Base-by-base conservation (phyloP, 2,113 vertebrate genomes). In the Hippocampus comes region DNA sequence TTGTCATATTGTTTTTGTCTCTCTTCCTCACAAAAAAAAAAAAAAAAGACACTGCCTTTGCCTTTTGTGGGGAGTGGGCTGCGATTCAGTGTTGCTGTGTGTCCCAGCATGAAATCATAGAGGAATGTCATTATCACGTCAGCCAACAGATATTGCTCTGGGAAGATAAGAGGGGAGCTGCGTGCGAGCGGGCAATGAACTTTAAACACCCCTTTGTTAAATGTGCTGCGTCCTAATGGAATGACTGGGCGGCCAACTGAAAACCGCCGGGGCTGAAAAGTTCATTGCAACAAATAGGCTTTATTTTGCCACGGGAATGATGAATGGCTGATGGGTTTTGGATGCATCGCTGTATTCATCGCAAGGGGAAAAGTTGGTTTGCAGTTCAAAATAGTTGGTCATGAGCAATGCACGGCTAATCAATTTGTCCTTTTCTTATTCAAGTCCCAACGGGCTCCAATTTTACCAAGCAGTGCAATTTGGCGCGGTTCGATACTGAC, bases 121-220 rank as follows among this genome's bases (percentile, higher is more conserved):
- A 83, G 86, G 89, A 89, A 91, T 90, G 87, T 87, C 90, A 90
- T 91, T 90, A 91, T 89, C 90, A 89, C 88, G 88, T 88, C 2
- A 68, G 73, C 67, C 75, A 83, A 88, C 80, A 84, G 81, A 87
- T 75, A 73, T 75, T 74, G 76, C 63, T 46, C n/a, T 65, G 46
- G 55, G 70, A 48, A 25, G 18, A 43, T 43, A 64, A 42, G 63
- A 42, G 41, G 21, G 41, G 63, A 43, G 21, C 42, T 70, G 66
- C 14, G 60, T 38, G 71, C 56, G n/a, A 41, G 70, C 41, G 61
- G 17, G 59, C 14, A 57, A 43, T 68, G 30, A 70, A 70, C 67
- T 77, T 76, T 59, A 59, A 63, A 78, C 72, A 79, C 68, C 51
- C 78, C 71, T 42, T 81, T 75, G 68, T 81, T 60, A 72, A 79